Evolutionary conservation across 2,797 vertebrate species (phyloP).

Genomic region (Remorina albescens): DNA sequence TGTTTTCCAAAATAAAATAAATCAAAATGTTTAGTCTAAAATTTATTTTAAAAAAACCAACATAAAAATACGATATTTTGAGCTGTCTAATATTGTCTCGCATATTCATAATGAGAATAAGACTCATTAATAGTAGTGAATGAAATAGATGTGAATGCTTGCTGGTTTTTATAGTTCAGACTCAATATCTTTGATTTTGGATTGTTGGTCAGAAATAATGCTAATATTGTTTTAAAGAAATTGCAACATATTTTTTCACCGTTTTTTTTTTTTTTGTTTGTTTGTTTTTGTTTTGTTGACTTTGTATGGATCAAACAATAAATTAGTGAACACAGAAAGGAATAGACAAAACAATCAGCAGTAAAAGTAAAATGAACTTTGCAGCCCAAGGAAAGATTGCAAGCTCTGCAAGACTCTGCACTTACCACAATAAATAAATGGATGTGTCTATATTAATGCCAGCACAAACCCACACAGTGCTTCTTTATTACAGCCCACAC

Average conservation of each 20-base stretch:
- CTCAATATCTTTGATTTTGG: too few species aligned
- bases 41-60: too few species aligned
- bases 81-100: too few species aligned
- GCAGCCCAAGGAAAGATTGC: background rate
- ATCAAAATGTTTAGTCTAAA: too few species aligned
- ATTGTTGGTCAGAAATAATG: too few species aligned
- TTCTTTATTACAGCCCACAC: background rate
- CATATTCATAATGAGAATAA: background rate
- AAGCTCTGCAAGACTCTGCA: background rate
- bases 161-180: too few species aligned
- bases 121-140: background rate
- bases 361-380: background rate
- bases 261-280: too few species aligned
- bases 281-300: too few species aligned
- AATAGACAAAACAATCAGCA: background rate
- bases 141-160: too few species aligned
- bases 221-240: too few species aligned
- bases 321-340: background rate
- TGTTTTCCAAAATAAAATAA: too few species aligned
- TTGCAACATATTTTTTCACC: background rate
- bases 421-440: background rate
- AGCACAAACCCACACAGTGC: slow-evolving; percentile 15
- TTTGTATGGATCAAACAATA: background rate
- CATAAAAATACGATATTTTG: too few species aligned
- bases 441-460: background rate